These are phyloP conservation scores for Dioctria linearis DNA, from an alignment of 2,888 invertebrate species.

Conservation along the genomic window DNA sequence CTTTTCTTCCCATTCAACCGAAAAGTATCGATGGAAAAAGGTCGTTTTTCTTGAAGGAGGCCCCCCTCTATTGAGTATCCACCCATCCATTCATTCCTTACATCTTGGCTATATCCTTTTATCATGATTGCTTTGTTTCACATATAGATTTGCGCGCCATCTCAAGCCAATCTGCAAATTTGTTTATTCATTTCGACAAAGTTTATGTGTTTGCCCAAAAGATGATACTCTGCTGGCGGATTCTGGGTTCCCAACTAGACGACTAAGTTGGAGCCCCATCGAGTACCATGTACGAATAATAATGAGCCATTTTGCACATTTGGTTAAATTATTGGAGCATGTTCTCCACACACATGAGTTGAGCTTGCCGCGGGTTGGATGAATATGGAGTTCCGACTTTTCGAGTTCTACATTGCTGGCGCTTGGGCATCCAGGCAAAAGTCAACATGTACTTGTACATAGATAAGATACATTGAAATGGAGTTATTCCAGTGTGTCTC, in stretches of 20 bases:
- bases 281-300: slow-evolving; percentile 59
- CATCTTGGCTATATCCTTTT: slow-evolving; percentile 52
- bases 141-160: slow-evolving; percentile 58
- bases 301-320: slow-evolving; percentile 60
- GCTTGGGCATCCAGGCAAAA: too few relatives aligned
- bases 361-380: neutral
- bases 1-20: slow-evolving; percentile 18
- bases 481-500: neutral
- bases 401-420: too few relatives aligned
- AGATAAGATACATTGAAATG: too few relatives aligned
- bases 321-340: slow-evolving; percentile 59
- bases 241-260: slow-evolving; percentile 25
- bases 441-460: too few relatives aligned
- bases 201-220: slow-evolving; percentile 55
- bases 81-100: neutral
- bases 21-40: neutral
- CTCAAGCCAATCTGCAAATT: slow-evolving; percentile 59
- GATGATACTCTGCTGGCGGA: slow-evolving; percentile 57
- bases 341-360: slow-evolving; percentile 37
- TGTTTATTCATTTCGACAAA: slow-evolving; percentile 56
- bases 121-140: slow-evolving; percentile 59
- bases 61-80: too few relatives aligned
- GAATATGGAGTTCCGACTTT: neutral
- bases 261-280: slow-evolving; percentile 52
- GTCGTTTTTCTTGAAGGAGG: too few relatives aligned